phyloP scores from a whole-genome alignment of 2,888 invertebrate species.

The Drosophila ustulata region DNA sequence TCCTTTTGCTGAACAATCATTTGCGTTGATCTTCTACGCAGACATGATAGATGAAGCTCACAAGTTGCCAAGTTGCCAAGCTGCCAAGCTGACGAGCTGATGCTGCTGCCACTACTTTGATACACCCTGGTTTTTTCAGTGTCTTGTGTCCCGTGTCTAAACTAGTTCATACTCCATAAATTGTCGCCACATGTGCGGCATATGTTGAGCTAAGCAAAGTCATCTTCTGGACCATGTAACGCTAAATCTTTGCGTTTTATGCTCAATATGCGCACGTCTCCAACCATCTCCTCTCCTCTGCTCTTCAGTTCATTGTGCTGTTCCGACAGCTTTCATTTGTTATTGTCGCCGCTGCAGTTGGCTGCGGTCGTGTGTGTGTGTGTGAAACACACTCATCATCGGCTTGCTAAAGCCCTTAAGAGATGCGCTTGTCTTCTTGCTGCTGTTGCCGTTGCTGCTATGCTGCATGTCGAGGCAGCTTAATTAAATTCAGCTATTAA shows the following conservation, averaged over 20 bases:
- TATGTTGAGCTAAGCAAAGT: conserved; percentile 61
- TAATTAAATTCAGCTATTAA: conserved; percentile 75
- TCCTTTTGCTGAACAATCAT: conserved; percentile 20
- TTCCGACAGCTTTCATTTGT: conserved; percentile 71
- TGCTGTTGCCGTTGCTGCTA: conserved; percentile 4
- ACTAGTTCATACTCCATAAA: conserved; percentile 34
- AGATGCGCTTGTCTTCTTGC: conserved; percentile 22
- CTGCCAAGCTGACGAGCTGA: conserved; percentile 45
- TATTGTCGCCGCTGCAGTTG: conserved; percentile 77
- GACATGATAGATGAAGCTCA: conserved; percentile 67
- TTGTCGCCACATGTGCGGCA: conserved; percentile 55
- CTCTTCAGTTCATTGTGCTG: conserved; percentile 53
- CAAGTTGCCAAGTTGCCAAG: conserved; percentile 19
- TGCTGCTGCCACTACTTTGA: conserved; percentile 22
- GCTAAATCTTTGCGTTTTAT: conserved; percentile 76
- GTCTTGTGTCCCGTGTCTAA: background rate
- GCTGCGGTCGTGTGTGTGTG: conserved; percentile 55
- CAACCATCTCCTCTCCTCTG: background rate
- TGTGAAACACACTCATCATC: conserved; percentile 48
- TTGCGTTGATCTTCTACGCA: conserved; percentile 53
- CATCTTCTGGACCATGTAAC: conserved; percentile 70
- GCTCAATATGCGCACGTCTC: conserved; percentile 63
- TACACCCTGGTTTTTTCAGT: background rate
- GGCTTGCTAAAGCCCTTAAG: conserved; percentile 34
- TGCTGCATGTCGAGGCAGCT: conserved; percentile 50